phyloP scores from a whole-genome alignment of 2,113 vertebrate genomes.

The Halichoeres trimaculatus region DNA sequence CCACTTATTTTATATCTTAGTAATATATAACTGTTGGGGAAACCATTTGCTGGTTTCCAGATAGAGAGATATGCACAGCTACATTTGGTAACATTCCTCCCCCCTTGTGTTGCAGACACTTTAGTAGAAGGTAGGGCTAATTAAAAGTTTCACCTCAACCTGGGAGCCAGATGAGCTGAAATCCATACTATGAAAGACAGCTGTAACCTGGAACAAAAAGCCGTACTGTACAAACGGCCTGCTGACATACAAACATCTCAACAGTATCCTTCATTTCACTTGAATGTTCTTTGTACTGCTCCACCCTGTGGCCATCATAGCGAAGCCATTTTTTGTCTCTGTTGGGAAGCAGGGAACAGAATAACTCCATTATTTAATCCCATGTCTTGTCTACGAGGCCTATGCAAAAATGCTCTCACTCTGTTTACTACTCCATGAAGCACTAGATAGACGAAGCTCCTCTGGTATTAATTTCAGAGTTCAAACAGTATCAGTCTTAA shows the following conservation, averaged over 20 bases:
- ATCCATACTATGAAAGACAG: slow-evolving; percentile 12
- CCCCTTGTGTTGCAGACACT: slow-evolving; percentile 11
- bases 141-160: slow-evolving; percentile 19
- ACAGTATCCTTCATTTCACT: slow-evolving; percentile 18
- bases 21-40: slow-evolving; percentile 5
- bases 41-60: slow-evolving; percentile 44
- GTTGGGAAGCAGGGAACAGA: not conserved
- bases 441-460: slow-evolving; percentile 29
- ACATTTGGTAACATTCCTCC: slow-evolving; percentile 64
- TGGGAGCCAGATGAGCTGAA: slow-evolving; percentile 29
- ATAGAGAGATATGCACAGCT: slow-evolving; percentile 45
- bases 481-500: slow-evolving; percentile 22
- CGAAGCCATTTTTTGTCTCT: slow-evolving; percentile 16
- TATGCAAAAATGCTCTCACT: slow-evolving; percentile 69
- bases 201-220: slow-evolving; percentile 51
- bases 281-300: slow-evolving; percentile 34
- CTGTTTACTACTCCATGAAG: slow-evolving; percentile 20
- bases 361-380: slow-evolving; percentile 18
- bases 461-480: slow-evolving; percentile 22
- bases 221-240: slow-evolving; percentile 34
- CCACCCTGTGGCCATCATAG: slow-evolving; percentile 4
- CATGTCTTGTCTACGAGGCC: slow-evolving; percentile 41
- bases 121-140: slow-evolving; percentile 5
- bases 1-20: slow-evolving; percentile 6
- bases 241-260: slow-evolving; percentile 40